A percentile compares a stretch with the other conserved stretches of the same genome.
Evolutionary conservation across 2,797 vertebrate genomes (phyloP).

Genomic region (Sylvia borin): DNA sequence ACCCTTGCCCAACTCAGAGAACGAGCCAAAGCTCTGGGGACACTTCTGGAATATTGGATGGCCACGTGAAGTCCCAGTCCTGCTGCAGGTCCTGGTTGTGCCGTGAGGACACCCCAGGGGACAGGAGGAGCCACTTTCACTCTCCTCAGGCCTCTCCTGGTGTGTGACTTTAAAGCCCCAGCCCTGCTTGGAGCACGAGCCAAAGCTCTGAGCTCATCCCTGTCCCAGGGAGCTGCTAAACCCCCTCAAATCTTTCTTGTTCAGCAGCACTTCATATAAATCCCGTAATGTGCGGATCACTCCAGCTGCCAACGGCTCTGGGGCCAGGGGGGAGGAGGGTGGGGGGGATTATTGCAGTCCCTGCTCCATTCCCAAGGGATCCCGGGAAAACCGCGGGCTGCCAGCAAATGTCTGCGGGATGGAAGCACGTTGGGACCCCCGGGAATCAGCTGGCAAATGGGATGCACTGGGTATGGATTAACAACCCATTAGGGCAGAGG

Average conservation of each 20-base stretch:
- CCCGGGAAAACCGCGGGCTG: neutral
- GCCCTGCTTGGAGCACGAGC: slow-evolving; percentile 13
- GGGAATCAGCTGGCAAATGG: slow-evolving; percentile 35
- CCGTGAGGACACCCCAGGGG: neutral
- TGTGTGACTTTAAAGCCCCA: slow-evolving; percentile 30
- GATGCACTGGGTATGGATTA: slow-evolving; percentile 48
- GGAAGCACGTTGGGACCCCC: neutral
- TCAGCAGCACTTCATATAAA: slow-evolving; percentile 74
- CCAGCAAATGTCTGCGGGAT: neutral
- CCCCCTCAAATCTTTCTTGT: slow-evolving; percentile 68
- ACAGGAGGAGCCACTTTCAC: neutral
- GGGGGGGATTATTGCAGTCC: slow-evolving; percentile 15
- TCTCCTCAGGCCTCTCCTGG: neutral
- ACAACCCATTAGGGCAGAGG: slow-evolving; percentile 40
- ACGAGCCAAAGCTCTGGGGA: neutral
- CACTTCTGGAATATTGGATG: neutral
- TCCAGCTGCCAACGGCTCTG: slow-evolving; percentile 55
- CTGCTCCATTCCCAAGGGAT: neutral
- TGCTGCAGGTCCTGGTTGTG: rapidly evolving
- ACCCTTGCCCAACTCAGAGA: neutral
- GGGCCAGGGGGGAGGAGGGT: neutral
- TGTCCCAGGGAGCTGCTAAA: slow-evolving; percentile 67
- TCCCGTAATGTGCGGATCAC: slow-evolving; percentile 60
- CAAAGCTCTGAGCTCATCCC: slow-evolving; percentile 71
- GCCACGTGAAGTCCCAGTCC: rapidly evolving